These are phyloP conservation scores for rat (Rattus norvegicus) DNA, from an alignment of 2,113 vertebrate species.

Conservation along the genomic window GRCr8 NC_086024.1:19519501-19520000, in stretches of 20 bases:
- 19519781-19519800: background rate
- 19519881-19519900: background rate
- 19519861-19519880: background rate
- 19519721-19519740: background rate
- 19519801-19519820: background rate
- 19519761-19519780: background rate
- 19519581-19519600: background rate
- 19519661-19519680: too few species aligned
- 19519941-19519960: background rate
- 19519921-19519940: background rate
- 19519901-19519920: background rate
- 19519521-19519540: background rate
- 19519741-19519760: background rate
- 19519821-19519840: background rate
- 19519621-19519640: background rate
- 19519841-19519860: background rate
- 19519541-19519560: background rate
- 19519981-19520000: background rate
- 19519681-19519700: background rate
- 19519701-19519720: background rate
- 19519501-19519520: background rate
- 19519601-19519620: background rate
- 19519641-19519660: too few species aligned
- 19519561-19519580: background rate
- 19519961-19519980: background rate